These are phyloP conservation scores for Cyanoramphus novaezelandiae DNA, from an alignment of 2,113 vertebrate genomes.

Conservation along the genomic window DNA sequence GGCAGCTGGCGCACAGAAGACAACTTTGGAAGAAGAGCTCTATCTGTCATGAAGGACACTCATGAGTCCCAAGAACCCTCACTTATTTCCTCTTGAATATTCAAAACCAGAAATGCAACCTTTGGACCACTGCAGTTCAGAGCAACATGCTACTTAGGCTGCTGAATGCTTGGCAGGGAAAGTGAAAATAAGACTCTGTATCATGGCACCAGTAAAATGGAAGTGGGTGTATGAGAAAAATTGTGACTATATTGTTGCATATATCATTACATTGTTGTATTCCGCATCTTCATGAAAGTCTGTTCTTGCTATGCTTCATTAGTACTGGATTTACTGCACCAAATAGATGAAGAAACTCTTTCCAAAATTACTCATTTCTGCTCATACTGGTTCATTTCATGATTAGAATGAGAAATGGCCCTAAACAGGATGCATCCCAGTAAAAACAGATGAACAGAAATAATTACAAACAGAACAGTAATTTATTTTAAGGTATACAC, in stretches of 20 bases:
- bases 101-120: background rate
- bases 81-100: background rate
- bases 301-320: background rate
- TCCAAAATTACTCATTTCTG: background rate
- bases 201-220: background rate
- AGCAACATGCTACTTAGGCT: background rate
- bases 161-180: background rate
- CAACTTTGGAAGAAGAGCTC: background rate
- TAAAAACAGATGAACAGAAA: background rate
- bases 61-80: background rate
- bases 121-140: background rate
- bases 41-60: background rate
- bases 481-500: background rate
- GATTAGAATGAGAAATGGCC: background rate
- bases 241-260: background rate
- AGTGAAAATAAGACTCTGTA: background rate
- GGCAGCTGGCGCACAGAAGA: background rate
- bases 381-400: background rate
- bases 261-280: background rate
- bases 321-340: background rate
- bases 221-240: background rate
- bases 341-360: background rate
- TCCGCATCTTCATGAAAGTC: background rate
- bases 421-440: background rate
- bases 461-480: background rate